Evolutionary conservation across 2,797 vertebrate genomes (phyloP), one percentile per base, ranked within the genome.

Genomic region (Pseudochaenichthys georgianus): DNA sequence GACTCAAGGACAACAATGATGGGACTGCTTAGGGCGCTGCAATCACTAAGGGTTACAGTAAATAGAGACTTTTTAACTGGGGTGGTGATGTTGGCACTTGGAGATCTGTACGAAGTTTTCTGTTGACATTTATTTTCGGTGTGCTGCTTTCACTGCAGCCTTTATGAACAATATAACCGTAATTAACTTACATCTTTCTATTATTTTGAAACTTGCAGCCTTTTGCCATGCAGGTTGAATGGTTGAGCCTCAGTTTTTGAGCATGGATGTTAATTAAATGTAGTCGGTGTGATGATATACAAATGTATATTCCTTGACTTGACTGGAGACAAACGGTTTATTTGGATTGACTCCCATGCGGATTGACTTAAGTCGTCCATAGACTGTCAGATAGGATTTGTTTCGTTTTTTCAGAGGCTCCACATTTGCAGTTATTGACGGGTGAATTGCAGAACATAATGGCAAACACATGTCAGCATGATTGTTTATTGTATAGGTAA

Each of bases 251-350:
- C 48, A 17, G 64, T 54, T 66, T 58, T 71, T 19, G 13, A 74
- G 71, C 46, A 58, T 31, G 67, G 43, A 64, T 75, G 70, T 64
- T 59, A 16, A 60, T 62, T 61, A 28, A 9, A 42, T 67, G 71
- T 52, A 64, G 23, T 17, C 53, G 38, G 6, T 17, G 55, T 65
- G 53, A 38, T 53, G 19, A 62, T 66, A n/a, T 73, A 15, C 47
- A 50, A 47, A 51, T 62, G 13, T 4, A 19, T 48, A 74, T 41
- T 17, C 74, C 6, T 34, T 63, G 15, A 70, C 52, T 48, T 31
- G 28, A 70, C 46, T 54, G 52, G 48, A 52, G 28, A 65, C 23
- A 58, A 62, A 23, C 41, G 3, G 54, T 77, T 75, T 48, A 66
- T 66, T 48, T 65, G 13, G 16, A 65, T 69, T 69, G 34, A 52